Base-by-base conservation (phyloP, 2,113 vertebrate genomes). In the Oreochromis tanganicae region DNA sequence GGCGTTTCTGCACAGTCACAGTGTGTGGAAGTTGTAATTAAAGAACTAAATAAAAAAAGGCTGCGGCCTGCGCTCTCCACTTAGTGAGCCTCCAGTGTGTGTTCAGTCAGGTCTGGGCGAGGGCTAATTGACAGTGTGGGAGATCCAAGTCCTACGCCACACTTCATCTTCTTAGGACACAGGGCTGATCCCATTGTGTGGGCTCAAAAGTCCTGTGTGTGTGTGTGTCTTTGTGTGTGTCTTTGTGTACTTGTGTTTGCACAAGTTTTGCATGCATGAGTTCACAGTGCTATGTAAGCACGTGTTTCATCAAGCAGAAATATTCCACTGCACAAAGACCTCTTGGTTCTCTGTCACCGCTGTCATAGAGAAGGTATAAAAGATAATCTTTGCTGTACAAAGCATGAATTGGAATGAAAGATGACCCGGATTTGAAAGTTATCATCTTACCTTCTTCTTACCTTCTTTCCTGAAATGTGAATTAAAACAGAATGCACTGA, bases 11-110 rank as follows among this genome's bases (percentile, higher is more conserved):
- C 91, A 41, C 41, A 88, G 92, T 92, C 86, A 86, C 87, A 81
- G 48, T 52, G 80, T 86, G 86, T 90, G 85, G 89, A 94, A 84
- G 91, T 94, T 93, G 93, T 95, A 95, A 95, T 96, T 96, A 94
- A 90, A 92, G 93, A 88, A 59, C 91, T 92, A 93, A 89, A 93
- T 91, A 89, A 93, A 89, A 92, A 90, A 89, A 81, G 80, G 86
- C 90, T 93, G 81, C 19, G 90, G 89, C 84, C 92, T 88, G 83
- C 8, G 55, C 83, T 86, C 92, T 92, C 90, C 89, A 89, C 93
- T 91, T 94, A 93, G 85, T 21, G 27, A 54, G 86, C 80, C 88
- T 88, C 83, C 63, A 55, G 81, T 38, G 87, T 24, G 87, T 87
- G 24, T 78, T 93, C 88, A 91, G 86, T 89, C 87, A 56, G 88